phyloP scores from a whole-genome alignment of 2,888 invertebrate species.

The Crossocerus cetratus region DNA sequence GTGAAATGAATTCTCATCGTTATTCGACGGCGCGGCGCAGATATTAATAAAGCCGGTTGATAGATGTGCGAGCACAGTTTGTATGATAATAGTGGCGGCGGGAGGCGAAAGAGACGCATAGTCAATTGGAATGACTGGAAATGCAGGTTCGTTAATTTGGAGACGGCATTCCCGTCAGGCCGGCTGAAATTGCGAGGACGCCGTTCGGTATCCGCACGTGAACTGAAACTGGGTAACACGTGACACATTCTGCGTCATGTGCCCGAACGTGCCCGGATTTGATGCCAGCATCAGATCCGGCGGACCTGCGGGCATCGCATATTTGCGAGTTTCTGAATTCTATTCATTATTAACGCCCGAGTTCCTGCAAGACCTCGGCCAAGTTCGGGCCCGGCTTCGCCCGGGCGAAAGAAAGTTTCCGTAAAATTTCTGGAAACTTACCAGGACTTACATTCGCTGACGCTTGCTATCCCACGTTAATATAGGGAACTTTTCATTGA shows the following conservation, averaged over 20 bases:
- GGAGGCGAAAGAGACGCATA: no score
- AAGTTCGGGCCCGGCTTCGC: conserved; percentile 10
- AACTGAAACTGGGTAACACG: no score
- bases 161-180: no score
- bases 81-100: no score
- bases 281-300: background rate
- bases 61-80: no score
- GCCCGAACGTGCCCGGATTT: background rate
- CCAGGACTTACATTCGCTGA: conserved; percentile 36
- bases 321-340: conserved; percentile 17
- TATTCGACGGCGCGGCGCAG: no score
- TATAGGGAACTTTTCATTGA: conserved; percentile 36
- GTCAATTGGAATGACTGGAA: background rate
- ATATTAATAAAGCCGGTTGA: no score
- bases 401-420: conserved; percentile 24
- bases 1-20: no score
- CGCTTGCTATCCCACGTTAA: conserved; percentile 29
- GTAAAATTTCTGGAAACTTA: conserved; percentile 48
- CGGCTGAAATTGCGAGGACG: background rate
- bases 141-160: background rate
- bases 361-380: background rate
- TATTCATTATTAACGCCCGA: conserved; percentile 46
- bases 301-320: conserved; percentile 3
- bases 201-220: background rate
- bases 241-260: background rate